These are phyloP conservation scores for Threskiornis aethiopicus DNA, from an alignment of 2,797 vertebrate species.

Conservation along the genomic window DNA sequence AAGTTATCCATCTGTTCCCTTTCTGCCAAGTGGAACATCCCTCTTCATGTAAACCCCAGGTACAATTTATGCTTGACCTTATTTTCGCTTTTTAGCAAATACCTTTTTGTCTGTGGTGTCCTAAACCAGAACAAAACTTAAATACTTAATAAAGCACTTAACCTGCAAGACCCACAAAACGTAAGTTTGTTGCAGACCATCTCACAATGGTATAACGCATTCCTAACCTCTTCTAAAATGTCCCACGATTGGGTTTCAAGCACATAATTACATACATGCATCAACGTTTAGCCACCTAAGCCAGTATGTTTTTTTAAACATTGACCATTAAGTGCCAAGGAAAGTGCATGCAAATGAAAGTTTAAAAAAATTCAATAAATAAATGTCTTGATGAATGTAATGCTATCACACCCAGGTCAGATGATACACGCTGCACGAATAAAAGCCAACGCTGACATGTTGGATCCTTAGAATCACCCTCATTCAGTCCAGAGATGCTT, in stretches of 20 bases:
- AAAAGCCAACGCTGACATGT: fast-evolving
- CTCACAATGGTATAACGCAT: neutral
- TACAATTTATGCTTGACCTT: neutral
- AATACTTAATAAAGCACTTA: neutral
- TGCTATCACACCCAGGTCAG: neutral
- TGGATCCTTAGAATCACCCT: neutral
- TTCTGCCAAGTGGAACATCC: neutral
- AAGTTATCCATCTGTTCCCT: neutral
- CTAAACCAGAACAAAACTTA: neutral
- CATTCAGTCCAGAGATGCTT: neutral
- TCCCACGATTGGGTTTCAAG: neutral
- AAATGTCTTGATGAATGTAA: neutral
- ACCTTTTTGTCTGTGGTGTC: neutral
- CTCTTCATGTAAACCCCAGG: neutral
- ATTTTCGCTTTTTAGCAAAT: neutral
- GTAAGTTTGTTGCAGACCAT: neutral
- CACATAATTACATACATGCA: neutral
- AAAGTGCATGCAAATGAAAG: neutral
- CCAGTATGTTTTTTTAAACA: neutral
- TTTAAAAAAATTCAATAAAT: neutral
- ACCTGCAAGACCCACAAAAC: neutral
- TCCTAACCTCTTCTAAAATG: neutral
- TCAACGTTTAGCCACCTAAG: neutral
- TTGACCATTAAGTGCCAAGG: neutral
- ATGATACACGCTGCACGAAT: neutral